Base-by-base conservation (phyloP, 1,140 invertebrate genomes). In the Platyura marginata region DNA sequence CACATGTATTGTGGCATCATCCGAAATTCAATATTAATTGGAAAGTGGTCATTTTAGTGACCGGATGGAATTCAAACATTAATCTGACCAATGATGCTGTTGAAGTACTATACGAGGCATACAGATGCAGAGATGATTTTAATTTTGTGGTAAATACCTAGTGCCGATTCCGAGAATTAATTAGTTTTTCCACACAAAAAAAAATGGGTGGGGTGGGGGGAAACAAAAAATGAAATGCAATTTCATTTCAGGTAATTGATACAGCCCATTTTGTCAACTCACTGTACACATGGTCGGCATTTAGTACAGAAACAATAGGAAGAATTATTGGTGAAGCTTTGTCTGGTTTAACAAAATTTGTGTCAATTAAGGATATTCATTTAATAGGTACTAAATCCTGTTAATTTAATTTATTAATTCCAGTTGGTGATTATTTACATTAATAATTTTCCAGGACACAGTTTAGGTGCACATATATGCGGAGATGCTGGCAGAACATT, bases 291-390 rank as follows among this genome's bases (percentile, higher is more conserved):
- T 61, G 59, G 59, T 54, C 55, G 2, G 56, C 59, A 10, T 51
- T 61, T 21, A 61, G 60, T 36, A 60, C 58, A 11, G 55, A 56
- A 19, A 51, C 49, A 37, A 53, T 61, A 32, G 59, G 59, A 18
- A 43, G 47, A 43, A 48, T 46, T 21, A 44, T 61, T 18, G 58
- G 54, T 0, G 10, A 34, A 6, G 58, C 50, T 2, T 13, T 61
- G 25, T 46, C 47, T 11, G 47, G 56, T 44, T 40, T 61, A 2
- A 37, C 48, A 16, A 47, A 57, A 1, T 13, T 50, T 32, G 43
- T 59, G 9, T 47, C 49, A 2, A 38, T 51, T 11, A 35, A 51
- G 0, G 56, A 53, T 13, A 54, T 61, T 19, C 59, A 61, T 40
- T 38, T 61, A 16, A 61, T 61, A 36, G 32, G 32, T 34, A 34